Evolutionary conservation across 23 tunicate genomes (phyloP), one percentile per base, ranked within the genome.

Genomic region (Phallusia fumigata): DNA sequence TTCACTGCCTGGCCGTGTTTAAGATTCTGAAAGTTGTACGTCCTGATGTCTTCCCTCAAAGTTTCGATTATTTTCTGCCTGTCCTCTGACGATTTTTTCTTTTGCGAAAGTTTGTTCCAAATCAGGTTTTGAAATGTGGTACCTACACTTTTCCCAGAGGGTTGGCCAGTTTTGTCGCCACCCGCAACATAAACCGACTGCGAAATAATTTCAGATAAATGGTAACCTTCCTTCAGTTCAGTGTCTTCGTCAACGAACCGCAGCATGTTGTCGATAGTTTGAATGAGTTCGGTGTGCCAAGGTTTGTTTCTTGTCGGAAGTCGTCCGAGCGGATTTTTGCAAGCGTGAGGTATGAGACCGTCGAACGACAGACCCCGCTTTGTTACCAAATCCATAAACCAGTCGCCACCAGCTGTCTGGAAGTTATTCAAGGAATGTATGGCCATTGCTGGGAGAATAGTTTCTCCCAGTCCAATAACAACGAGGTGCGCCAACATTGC

Each of bases 301-400:
- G 78, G 78, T 74, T 74, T 74, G n/a, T 74, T 34, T 74, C 10
- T 33, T 5, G 78, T 74, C 19, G 40, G 78, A 32, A 74, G 28
- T 82, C 85, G 6, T 10, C 85, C 85, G 32, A 82, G 85, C 13
- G 85, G 85, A 33, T 40, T 65, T 8, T 82, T 82, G 64, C 85
- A 82, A n/a, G 85, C 74, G 65, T 82, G 85, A 0, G 77, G 77
- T 47, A 82, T 33, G 22, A 53, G 53, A 24, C 85, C 85, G 34
- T 82, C 85, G 65, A 82, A 82, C 8, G 85, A 82, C 11, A 82
- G 28, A 22, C 85, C 77, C 12, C 73, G 30, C 31, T 53, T 53
- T 0, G 83, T 80, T 30, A 53, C 31, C 74, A 53, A 24, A 80
- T 82, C 85, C 0, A 69, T 2, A 33, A 82, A 82, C 85, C 85